Evolutionary conservation across 2,888 invertebrate species (phyloP), one percentile per base, ranked within the genome.

Genomic region (Hemicrepidius hirtus): DNA sequence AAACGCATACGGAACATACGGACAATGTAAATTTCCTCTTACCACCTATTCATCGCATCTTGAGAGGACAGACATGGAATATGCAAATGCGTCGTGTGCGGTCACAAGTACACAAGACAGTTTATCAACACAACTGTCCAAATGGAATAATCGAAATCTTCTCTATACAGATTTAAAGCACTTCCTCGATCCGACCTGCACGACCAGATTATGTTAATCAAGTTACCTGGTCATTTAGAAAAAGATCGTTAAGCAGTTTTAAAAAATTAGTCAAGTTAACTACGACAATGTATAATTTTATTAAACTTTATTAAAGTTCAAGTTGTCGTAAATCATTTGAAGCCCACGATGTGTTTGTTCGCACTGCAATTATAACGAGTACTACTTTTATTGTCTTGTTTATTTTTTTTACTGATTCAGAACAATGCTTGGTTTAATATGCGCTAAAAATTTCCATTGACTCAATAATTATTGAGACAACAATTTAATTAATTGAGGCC

Each of bases 71-170:
- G 73, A 66, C 68, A 68, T 46, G 64, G 41, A 68, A 71, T 75
- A 76, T 76, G 76, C 76, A 76, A 76, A 76, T 76, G 74, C 76
- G 66, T 68, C 76, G 75, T 76, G 76, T 76, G 76, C 75, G 76
- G 76, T 60, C 76, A 68, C 64, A 64, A 73, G 73, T 68, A 65
- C 65, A 69, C 55, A 69, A 66, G 73, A 77, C 72, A 75, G 74
- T 77, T 78, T 75, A 76, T 77, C 73, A 75, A 76, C 76, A 75
- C 77, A 77, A 75, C 77, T 74, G 78, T 49, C 78, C 79, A 78
- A 71, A 62, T 68, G 57, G 67, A 80, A 70, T 75, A 72, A 72
- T 68, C 57, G 71, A 76, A 73, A n/a, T n/a, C n/a, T 69, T 65
- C 44, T 73, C 76, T 77, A 78, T 79, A 78, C 76, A 76, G 74